Evolutionary conservation across 2,113 vertebrate species (phyloP).

Genomic region (Blennius ocellaris): DNA sequence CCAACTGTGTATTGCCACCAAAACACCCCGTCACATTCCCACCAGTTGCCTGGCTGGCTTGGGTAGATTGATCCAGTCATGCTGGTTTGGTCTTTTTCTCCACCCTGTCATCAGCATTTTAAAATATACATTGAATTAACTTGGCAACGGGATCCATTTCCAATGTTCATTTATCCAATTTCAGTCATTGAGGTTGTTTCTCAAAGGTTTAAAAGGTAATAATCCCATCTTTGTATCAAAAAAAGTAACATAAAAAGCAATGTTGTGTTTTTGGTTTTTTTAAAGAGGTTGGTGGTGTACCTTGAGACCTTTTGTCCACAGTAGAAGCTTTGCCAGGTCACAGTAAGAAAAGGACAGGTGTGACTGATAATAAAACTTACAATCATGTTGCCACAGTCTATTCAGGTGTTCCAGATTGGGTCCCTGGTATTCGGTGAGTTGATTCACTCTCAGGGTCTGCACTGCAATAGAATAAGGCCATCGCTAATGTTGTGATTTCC

Average conservation of each 20-base stretch:
- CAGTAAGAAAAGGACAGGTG: constrained; percentile 29
- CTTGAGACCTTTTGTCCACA: background rate
- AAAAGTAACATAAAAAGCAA: background rate
- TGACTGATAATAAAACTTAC: constrained; percentile 41
- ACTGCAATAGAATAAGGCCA: constrained; percentile 40
- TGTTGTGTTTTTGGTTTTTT: background rate
- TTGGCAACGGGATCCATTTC: constrained; percentile 6
- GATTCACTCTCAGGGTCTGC: constrained; percentile 34
- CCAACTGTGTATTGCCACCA: constrained; percentile 44
- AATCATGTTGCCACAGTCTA: constrained; percentile 32
- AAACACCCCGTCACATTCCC: constrained; percentile 35
- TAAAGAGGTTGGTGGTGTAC: constrained; percentile 2
- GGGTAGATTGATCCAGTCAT: constrained; percentile 43
- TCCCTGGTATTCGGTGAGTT: constrained; percentile 23
- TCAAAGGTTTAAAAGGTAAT: constrained; percentile 10
- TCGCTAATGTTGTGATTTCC: constrained; percentile 24
- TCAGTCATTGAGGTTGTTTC: background rate
- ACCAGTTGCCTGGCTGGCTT: constrained; percentile 14
- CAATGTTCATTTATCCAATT: constrained; percentile 5
- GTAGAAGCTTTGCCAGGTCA: constrained; percentile 13
- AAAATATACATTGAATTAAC: constrained; percentile 32
- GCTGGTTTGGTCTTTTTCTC: constrained; percentile 40
- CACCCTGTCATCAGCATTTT: constrained; percentile 1
- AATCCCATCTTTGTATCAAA: background rate
- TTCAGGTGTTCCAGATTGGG: constrained; percentile 41